Evolutionary conservation across 2,888 invertebrate species (phyloP).

Genomic region (Monoplex corrugatus): DNA sequence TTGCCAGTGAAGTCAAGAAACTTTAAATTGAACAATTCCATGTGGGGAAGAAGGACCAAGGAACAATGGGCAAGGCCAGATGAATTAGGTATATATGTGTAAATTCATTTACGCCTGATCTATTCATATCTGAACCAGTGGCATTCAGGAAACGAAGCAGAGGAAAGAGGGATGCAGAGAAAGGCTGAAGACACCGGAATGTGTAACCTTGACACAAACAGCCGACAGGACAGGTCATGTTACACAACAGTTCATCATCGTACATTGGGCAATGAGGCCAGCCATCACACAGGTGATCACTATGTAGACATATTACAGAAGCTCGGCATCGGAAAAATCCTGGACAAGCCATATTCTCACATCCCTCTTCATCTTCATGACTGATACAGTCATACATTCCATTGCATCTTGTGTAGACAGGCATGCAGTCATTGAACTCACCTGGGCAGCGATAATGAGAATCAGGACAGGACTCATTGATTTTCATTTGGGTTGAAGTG

Average conservation of each 20-base stretch:
- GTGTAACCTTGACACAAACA: neutral
- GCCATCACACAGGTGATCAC: slow-evolving; percentile 25
- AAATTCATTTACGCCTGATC: neutral
- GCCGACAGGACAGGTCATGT: neutral
- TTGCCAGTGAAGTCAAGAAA: neutral
- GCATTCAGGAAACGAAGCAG: neutral
- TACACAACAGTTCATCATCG: neutral
- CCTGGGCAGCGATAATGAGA: neutral
- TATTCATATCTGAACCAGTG: neutral
- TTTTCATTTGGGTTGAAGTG: neutral
- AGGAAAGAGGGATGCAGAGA: neutral
- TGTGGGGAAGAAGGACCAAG: neutral
- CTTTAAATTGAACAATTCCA: neutral
- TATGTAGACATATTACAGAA: neutral
- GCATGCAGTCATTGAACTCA: slow-evolving; percentile 9
- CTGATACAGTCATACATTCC: neutral
- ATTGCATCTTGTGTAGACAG: slow-evolving; percentile 26
- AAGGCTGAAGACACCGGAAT: neutral
- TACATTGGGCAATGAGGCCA: slow-evolving; percentile 20
- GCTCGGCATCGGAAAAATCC: neutral
- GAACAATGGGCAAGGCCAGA: neutral
- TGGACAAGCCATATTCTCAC: neutral
- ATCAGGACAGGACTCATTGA: slow-evolving; percentile 8
- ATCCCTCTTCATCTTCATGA: neutral
- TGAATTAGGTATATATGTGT: neutral